A percentile compares a stretch with the other conserved stretches of the same genome.
Conservation (phyloP, 2,888 invertebrate species). For the Bombylius discolor region DNA sequence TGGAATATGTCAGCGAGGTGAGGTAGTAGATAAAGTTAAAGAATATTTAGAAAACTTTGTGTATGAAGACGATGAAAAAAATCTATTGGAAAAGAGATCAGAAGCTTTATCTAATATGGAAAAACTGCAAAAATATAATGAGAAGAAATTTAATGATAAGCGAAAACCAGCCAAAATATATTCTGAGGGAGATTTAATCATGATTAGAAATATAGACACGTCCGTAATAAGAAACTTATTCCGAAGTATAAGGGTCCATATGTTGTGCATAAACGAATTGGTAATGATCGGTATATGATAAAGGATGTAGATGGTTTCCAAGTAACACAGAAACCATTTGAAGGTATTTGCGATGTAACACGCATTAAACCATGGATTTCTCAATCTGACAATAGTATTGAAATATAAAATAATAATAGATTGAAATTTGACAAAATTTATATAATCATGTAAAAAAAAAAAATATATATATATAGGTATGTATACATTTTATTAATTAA, state of each 20-base stretch:
- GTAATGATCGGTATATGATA: conserved; percentile 7
- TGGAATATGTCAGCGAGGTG: conserved; percentile 18
- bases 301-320: background rate
- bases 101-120: conserved; percentile 11
- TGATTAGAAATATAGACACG: conserved; percentile 12
- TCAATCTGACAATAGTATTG: background rate
- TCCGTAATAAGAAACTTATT: conserved; percentile 12
- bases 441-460: too few species aligned
- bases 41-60: conserved; percentile 10
- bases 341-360: background rate
- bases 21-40: conserved; percentile 11
- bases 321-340: background rate
- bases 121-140: conserved; percentile 15
- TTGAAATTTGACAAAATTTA: too few species aligned
- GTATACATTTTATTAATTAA: too few species aligned
- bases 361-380: background rate
- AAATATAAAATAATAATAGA: too few species aligned
- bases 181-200: conserved; percentile 14
- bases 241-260: conserved; percentile 6
- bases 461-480: too few species aligned
- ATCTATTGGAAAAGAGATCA: conserved; percentile 12
- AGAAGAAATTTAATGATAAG: conserved; percentile 8
- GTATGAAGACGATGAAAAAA: background rate
- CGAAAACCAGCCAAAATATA: conserved; percentile 11
- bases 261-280: conserved; percentile 10